Evolutionary conservation across 1,140 invertebrate genomes (phyloP), one percentile per base, ranked within the genome.

Genomic region (Phymastichus coffea): DNA sequence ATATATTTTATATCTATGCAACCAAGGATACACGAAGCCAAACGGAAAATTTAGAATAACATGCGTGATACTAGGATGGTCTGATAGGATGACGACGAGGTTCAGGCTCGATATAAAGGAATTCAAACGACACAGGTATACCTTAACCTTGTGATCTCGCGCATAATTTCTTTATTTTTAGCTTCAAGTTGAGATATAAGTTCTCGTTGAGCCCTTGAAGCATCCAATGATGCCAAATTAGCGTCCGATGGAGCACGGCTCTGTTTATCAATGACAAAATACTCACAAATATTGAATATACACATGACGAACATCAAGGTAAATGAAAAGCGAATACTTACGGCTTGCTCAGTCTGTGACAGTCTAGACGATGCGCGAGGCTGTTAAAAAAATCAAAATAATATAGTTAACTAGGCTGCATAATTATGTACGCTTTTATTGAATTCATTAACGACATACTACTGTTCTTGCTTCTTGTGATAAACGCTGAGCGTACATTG

Each of bases 101-200:
- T 77, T 65, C 62, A 69, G 73, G 75, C 68, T 73, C 66, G 74
- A 77, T 75, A 73, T 73, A 71, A 72, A 75, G 76, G 77, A 77
- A 74, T 63, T 71, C 68, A 79, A 79, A 80, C 74, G 75, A 79
- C 73, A 81, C 73, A 74, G 74, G 74, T 77, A 76, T 81, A 90
- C 86, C 92, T 88, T 74, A 98, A 85, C 71, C 94, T 85, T 66
- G 94, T 90, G 66, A 98, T 98, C 85, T 99, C 95, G 65, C 90
- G 86, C 91, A 97, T 96, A 62, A 98, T 97, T 83, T 97, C 95
- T 77, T 94, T 88, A 80, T 99, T 99, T 82, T 98, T 97, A 43
- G 91, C 86, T 76, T 99, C 97, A 40, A 99, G 81, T 68, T 97
- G 94, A 44, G 88, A 88, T 71, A 99, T 97, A 14, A 98, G 82